A percentile compares a stretch with the other conserved stretches of the same genome.
Evolutionary conservation across 2,113 vertebrate genomes (phyloP).

Genomic region (Theristicus caerulescens): DNA sequence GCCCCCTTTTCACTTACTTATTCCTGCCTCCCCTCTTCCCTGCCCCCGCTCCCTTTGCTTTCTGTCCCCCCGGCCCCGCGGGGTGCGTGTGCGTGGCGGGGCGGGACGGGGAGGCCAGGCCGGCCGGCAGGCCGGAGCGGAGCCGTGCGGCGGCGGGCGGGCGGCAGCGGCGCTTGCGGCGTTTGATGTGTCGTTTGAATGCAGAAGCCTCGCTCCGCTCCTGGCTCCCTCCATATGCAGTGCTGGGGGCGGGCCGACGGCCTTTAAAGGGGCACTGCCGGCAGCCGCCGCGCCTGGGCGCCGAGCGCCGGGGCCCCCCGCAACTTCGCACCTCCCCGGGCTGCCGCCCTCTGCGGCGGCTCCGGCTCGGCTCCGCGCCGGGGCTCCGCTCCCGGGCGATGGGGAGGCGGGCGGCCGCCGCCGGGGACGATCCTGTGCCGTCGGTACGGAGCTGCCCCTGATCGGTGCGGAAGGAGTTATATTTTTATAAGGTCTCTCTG

Average conservation of each 20-base stretch:
- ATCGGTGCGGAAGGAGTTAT: not conserved
- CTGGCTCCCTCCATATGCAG: constrained; percentile 59
- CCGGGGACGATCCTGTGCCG: not conserved
- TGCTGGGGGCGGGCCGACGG: constrained; percentile 47
- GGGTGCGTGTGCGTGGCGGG: not conserved
- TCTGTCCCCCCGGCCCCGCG: not conserved
- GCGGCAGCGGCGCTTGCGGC: not conserved
- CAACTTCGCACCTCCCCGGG: not conserved
- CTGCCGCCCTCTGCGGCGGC: not conserved
- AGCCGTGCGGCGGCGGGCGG: not conserved
- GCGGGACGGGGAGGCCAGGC: not conserved
- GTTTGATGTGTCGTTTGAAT: constrained; percentile 63
- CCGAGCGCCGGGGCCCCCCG: not conserved
- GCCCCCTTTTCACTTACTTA: not conserved
- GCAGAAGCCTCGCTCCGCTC: constrained; percentile 39
- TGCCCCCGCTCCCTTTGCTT: not conserved
- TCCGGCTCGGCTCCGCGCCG: not conserved
- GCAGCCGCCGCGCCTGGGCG: not conserved
- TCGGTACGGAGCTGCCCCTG: not conserved
- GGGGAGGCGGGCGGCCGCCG: not conserved
- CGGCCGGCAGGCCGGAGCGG: not conserved
- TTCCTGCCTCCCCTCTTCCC: not conserved
- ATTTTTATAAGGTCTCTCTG: not conserved
- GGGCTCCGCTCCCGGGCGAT: not conserved
- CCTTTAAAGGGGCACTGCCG: constrained; percentile 55